phyloP scores from a whole-genome alignment of 2,797 vertebrate genomes.

The Heteromormyrus szaboi region DNA sequence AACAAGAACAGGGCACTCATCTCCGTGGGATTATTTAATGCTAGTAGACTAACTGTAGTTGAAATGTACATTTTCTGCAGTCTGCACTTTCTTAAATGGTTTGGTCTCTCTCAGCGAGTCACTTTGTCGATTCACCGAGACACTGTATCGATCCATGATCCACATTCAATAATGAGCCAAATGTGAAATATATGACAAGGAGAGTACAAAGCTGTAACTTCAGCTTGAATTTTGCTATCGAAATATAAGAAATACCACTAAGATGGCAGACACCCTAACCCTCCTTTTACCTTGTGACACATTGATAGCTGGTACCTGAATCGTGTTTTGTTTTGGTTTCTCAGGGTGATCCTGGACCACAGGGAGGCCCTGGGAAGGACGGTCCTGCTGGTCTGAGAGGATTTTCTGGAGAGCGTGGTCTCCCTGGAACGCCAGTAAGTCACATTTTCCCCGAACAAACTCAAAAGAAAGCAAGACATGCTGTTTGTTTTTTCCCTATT shows the following conservation, averaged over 20 bases:
- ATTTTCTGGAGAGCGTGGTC: constrained; percentile 88
- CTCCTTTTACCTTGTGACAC: background rate
- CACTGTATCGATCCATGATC: background rate
- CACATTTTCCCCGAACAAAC: constrained; percentile 7
- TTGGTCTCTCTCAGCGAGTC: background rate
- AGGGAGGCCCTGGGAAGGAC: constrained; percentile 78
- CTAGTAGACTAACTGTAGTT: background rate
- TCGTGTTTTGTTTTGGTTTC: constrained; percentile 5
- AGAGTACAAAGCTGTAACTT: background rate
- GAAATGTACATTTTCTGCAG: background rate
- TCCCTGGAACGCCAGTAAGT: constrained; percentile 84
- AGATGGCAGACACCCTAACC: background rate
- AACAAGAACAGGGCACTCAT: background rate
- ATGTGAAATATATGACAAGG: background rate
- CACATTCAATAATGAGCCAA: background rate
- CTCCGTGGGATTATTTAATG: background rate
- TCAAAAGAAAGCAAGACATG: background rate
- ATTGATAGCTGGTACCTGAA: background rate
- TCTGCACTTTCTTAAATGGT: background rate
- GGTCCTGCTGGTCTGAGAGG: constrained; percentile 88
- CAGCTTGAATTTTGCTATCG: background rate
- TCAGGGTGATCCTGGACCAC: constrained; percentile 90
- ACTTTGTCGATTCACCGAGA: background rate
- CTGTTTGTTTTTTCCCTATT: background rate
- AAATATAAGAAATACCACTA: background rate